Base-by-base conservation (phyloP, 2,888 invertebrate genomes). In the Phalera bucephala region DNA sequence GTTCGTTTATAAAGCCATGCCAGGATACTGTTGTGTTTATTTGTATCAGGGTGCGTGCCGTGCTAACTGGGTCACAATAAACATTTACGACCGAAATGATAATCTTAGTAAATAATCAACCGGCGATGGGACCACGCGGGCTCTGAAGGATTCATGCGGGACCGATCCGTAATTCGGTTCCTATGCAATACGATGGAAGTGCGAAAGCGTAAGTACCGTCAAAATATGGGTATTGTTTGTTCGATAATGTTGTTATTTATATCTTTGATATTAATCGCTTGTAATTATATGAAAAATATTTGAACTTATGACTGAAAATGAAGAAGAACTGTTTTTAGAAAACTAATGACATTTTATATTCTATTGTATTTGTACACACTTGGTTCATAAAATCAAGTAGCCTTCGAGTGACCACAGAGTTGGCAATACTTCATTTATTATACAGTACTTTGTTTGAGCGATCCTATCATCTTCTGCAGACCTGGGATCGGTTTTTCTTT, bases 31-130 rank as follows among this genome's bases (percentile, higher is more conserved):
- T 63, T 56, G 47, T 56, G 47, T 62, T 62, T 61, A 75, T 71
- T 81, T 78, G 79, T 80, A 74, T 66, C 71, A 50, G 45, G 50
- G 51, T 61, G 60, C 66, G 52, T 67, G 72, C 58, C 61, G 62
- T 40, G 44, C 54, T 53, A 82, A 82, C 78, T 81, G 64, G 84
- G 84, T 80, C 84, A 76, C 79, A 69, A 68, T 73, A 74, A 79
- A 71, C 77, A 60, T 82, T 82, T 79, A 80, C 77, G 68, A 67
- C 69, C 63, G 60, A 74, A 66, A 80, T 76, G 80, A 76, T 82
- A 80, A 80, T 75, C 67, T 68, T 60, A 53, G 59, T 62, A 64
- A 72, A 76, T 78, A 77, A 79, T 77, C 69, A 68, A 72, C 54
- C 60, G 54, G 64, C 46, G 67, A 64, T 53, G 64, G 68, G 60